A percentile compares a stretch with the other conserved stretches of the same genome.
phyloP scores from a whole-genome alignment of 2,797 vertebrate genomes.

The Odontamblyopus rebecca region DNA sequence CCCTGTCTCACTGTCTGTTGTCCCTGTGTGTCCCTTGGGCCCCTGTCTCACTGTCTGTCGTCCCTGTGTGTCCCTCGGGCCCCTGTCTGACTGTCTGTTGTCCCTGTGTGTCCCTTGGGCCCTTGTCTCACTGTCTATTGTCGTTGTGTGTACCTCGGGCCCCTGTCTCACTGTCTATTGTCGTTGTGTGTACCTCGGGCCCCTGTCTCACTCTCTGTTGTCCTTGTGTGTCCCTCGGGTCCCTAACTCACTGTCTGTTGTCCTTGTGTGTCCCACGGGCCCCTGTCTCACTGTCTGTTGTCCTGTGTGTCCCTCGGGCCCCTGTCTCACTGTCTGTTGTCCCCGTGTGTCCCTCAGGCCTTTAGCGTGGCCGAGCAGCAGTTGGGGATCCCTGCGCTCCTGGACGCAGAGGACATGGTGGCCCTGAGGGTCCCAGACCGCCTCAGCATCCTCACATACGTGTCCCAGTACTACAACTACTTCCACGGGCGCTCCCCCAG shows the following conservation, averaged over 20 bases:
- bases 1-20: no score
- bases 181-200: no score
- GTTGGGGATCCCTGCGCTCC: conserved; percentile 91
- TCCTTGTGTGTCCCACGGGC: no score
- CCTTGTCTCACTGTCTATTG: no score
- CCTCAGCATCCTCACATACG: conserved; percentile 95
- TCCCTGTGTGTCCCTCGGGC: no score
- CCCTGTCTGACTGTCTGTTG: background rate
- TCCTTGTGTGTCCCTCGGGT: conserved; percentile 72
- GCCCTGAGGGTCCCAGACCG: conserved; percentile 90
- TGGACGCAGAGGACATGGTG: conserved; percentile 99
- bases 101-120: conserved; percentile 72
- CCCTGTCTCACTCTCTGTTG: background rate
- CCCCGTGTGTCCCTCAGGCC: conserved; percentile 76
- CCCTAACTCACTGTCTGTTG: no score
- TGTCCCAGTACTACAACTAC: conserved; percentile 98
- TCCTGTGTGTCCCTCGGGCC: no score
- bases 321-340: background rate
- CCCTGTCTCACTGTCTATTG: no score
- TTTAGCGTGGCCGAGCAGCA: conserved; percentile 89
- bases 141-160: no score
- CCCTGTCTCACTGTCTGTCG: no score
- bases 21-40: no score
- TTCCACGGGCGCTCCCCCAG: conserved; percentile 94
- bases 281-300: no score